Conservation (phyloP, 2,888 invertebrate genomes). For the Morpho deidamia region DNA sequence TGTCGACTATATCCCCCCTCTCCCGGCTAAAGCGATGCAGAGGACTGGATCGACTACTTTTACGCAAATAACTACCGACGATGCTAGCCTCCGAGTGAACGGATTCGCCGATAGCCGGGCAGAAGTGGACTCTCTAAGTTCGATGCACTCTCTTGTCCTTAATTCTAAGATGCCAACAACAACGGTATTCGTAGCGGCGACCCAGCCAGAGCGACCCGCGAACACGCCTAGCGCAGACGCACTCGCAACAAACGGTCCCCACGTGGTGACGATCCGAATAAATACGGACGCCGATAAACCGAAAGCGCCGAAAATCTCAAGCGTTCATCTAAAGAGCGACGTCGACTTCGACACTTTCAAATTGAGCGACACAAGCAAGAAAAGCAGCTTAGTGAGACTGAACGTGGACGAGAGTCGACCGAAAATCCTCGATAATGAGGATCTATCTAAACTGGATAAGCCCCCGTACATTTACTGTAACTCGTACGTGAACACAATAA, state of each 20-base stretch:
- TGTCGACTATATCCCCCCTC: constrained; percentile 73
- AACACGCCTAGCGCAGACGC: constrained; percentile 66
- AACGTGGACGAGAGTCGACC: constrained; percentile 72
- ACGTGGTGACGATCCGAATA: constrained; percentile 85
- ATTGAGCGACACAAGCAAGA: constrained; percentile 56
- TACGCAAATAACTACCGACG: constrained; percentile 64
- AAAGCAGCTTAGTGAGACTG: constrained; percentile 78
- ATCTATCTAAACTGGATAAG: constrained; percentile 60
- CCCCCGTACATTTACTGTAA: constrained; percentile 81
- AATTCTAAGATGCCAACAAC: constrained; percentile 71
- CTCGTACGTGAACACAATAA: constrained; percentile 73
- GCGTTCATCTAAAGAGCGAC: constrained; percentile 70
- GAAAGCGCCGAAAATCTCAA: constrained; percentile 68
- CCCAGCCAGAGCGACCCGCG: constrained; percentile 69
- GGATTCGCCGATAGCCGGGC: constrained; percentile 50
- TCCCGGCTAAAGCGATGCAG: constrained; percentile 77
- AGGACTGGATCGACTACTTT: constrained; percentile 61
- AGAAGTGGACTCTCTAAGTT: constrained; percentile 64
- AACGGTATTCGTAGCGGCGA: constrained; percentile 77
- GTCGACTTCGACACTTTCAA: constrained; percentile 62
- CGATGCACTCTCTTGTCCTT: constrained; percentile 78
- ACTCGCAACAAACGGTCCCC: constrained; percentile 60
- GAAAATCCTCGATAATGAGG: constrained; percentile 74
- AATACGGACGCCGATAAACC: constrained; percentile 79
- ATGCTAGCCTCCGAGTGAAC: constrained; percentile 44